Evolutionary conservation across 2,797 vertebrate genomes (phyloP), one percentile per base, ranked within the genome.

Genomic region (Sternotherus odoratus): DNA sequence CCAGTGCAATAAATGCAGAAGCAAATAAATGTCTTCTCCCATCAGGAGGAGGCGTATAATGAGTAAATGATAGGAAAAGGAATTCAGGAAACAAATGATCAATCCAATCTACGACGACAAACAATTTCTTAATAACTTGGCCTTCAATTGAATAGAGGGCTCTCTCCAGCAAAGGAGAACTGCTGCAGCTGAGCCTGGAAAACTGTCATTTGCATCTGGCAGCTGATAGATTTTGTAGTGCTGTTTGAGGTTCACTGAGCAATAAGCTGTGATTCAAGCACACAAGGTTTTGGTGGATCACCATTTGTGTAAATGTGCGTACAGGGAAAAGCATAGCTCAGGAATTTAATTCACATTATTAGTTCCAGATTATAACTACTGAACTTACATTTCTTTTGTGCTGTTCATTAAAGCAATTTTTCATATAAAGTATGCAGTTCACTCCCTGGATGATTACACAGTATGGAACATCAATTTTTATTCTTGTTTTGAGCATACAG

Each of bases 41-140:
- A 97, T 98, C 97, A 97, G 92, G 97, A 97, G 97, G 94, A 97
- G 97, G 97, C 85, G 80, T 95, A 88, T 98, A 98, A 98, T 97
- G 98, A 98, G 97, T 96, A 98, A 98, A 98, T 98, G 98, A 98
- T 98, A 97, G 97, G 96, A 96, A 96, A 97, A 97, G 92, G 93
- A 96, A 96, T 97, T 95, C 89, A 3, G 96, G 95, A 98, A 98
- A 98, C 94, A 97, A 97, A 98, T 96, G 98, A 97, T 97, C 97
- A 92, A 72, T 97, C 92, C 96, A 53, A 94, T 97, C 91, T 91
- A 82, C 96, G 95, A 79, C 82, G 96, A 98, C 97, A 98, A 98
- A 98, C 94, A 93, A 92, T 97, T 98, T 97, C 97, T 98, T 98
- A 98, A 96, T 97, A 96, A 95, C 95, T 97, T 92, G 95, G 92